A percentile compares a stretch with the other conserved stretches of the same genome.
These are phyloP conservation scores for Hemicentrotus pulcherrimus DNA, from an alignment of 35 echinoderm and acorn worm genomes.

Conservation along the genomic window DNA sequence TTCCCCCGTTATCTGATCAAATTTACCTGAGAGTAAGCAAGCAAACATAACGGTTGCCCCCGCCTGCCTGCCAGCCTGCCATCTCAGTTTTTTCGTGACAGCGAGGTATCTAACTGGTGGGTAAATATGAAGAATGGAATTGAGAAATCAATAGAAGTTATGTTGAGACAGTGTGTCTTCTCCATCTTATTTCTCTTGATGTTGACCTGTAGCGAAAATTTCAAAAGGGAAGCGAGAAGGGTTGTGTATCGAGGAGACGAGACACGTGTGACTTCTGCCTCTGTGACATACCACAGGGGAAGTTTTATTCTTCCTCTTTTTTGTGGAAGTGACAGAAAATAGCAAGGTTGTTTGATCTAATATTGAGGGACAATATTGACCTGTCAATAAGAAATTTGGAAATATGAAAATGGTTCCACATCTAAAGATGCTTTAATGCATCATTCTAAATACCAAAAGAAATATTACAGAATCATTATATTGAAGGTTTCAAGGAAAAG, in stretches of 20 bases:
- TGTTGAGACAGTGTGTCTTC: neutral
- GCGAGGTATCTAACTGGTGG: conserved; percentile 2
- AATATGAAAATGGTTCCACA: neutral
- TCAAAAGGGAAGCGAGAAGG: neutral
- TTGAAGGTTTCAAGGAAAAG: too few relatives aligned
- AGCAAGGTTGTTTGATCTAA: neutral
- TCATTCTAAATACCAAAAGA: too few relatives aligned
- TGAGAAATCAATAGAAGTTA: conserved; percentile 28
- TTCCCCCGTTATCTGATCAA: conserved; percentile 28
- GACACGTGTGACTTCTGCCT: neutral
- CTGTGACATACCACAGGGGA: neutral
- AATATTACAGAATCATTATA: too few relatives aligned
- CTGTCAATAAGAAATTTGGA: neutral
- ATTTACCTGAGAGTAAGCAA: conserved; percentile 1
- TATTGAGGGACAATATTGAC: neutral
- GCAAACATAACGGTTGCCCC: conserved; percentile 28
- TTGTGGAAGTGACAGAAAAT: neutral
- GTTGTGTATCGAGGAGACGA: neutral
- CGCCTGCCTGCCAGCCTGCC: neutral
- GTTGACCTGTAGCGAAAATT: neutral
- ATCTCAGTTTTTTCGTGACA: neutral
- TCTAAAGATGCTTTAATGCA: neutral
- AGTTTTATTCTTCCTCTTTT: neutral
- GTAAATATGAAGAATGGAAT: conserved; percentile 37
- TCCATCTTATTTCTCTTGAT: neutral